A percentile compares a stretch with the other conserved stretches of the same genome.
These are phyloP conservation scores for Phaetusa simplex DNA, from an alignment of 2,113 vertebrate genomes.

Conservation along the genomic window DNA sequence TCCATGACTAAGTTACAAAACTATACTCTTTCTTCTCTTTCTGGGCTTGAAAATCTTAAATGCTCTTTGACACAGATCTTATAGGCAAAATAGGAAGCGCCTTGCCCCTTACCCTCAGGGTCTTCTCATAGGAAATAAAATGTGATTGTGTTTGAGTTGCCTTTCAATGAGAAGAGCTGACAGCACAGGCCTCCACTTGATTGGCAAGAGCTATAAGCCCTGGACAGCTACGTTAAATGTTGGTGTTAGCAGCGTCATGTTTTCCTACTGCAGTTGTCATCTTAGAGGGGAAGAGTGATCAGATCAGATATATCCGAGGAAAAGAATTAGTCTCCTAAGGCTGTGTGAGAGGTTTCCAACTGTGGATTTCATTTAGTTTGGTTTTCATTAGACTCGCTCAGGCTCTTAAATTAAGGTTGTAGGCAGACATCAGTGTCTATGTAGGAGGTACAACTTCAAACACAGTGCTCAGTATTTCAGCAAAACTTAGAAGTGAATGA, in stretches of 20 bases:
- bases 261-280: neutral
- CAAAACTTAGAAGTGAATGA: neutral
- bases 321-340: neutral
- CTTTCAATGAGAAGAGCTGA: neutral
- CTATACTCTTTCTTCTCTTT: neutral
- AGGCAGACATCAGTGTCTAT: neutral
- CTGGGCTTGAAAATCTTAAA: neutral
- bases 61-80: neutral
- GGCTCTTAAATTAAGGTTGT: neutral
- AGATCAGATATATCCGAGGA: neutral
- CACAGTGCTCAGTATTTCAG: neutral
- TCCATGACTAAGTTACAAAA: neutral
- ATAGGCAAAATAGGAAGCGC: neutral
- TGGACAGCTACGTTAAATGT: neutral
- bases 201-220: neutral
- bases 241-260: neutral
- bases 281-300: neutral
- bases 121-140: neutral
- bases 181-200: neutral
- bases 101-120: neutral
- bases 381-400: neutral
- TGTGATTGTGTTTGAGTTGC: neutral
- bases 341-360: neutral
- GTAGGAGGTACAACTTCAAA: conserved; percentile 23
- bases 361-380: neutral